phyloP scores from a whole-genome alignment of 2,113 vertebrate genomes.

The Sterna hirundo region DNA sequence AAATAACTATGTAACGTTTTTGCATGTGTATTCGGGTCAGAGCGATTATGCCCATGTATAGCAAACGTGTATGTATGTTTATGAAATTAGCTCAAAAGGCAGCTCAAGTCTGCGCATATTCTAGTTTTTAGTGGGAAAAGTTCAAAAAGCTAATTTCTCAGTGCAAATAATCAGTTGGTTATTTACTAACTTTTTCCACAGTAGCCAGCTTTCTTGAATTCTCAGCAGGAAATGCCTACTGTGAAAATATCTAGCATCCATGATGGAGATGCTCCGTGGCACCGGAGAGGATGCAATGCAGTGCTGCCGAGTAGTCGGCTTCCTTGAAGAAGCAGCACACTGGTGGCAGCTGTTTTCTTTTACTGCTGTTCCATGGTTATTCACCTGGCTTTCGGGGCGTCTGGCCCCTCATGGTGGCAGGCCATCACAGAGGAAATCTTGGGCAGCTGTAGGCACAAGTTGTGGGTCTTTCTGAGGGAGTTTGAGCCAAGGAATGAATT shows the following conservation, averaged over 20 bases:
- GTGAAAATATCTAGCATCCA: background rate
- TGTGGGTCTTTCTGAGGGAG: background rate
- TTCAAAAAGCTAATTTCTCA: background rate
- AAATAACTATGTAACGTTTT: background rate
- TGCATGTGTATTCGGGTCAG: accelerated
- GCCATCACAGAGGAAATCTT: background rate
- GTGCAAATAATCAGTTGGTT: background rate
- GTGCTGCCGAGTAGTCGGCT: accelerated
- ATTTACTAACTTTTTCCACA: background rate
- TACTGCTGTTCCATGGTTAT: background rate
- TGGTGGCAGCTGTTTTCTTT: background rate
- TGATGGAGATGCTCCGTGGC: background rate
- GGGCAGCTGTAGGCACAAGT: background rate
- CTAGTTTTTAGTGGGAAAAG: background rate
- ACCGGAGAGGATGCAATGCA: background rate
- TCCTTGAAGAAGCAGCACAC: background rate
- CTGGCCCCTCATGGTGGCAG: accelerated
- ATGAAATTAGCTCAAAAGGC: background rate
- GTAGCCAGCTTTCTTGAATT: background rate
- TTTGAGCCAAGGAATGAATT: background rate
- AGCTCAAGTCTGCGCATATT: too few relatives aligned
- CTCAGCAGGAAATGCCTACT: background rate
- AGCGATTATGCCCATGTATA: accelerated
- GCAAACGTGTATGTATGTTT: background rate
- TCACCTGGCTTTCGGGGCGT: background rate